Evolutionary conservation across 2,888 invertebrate genomes (phyloP).

Genomic region (Mayetiola destructor): DNA sequence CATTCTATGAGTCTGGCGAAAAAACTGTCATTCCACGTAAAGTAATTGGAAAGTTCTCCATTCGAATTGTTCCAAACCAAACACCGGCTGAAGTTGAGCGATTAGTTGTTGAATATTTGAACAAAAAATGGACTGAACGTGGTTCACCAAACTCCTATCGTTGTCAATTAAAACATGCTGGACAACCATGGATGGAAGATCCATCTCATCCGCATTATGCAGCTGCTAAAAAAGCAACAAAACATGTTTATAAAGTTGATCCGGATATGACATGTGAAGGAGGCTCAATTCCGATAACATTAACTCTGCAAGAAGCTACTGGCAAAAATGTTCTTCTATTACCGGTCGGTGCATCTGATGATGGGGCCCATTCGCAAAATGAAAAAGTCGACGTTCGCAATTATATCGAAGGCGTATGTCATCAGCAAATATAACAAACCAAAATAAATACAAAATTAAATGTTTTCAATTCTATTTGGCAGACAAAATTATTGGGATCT

Average conservation of each 20-base stretch:
- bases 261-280: constrained; percentile 95
- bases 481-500: constrained; percentile 84
- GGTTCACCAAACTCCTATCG: constrained; percentile 77
- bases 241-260: constrained; percentile 69
- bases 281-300: constrained; percentile 92
- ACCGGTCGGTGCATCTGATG: constrained; percentile 84
- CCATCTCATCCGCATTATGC: constrained; percentile 83
- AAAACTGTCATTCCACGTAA: constrained; percentile 92
- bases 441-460: constrained; percentile 16
- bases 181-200: constrained; percentile 86
- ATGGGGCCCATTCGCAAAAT: constrained; percentile 98
- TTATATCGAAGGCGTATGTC: constrained; percentile 76
- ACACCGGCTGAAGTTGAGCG: constrained; percentile 67
- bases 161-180: constrained; percentile 49
- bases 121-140: constrained; percentile 61
- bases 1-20: constrained; percentile 81
- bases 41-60: constrained; percentile 93
- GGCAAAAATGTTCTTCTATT: constrained; percentile 86
- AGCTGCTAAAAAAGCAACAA: constrained; percentile 70
- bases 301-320: constrained; percentile 83
- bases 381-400: constrained; percentile 88
- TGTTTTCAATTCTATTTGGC: constrained; percentile 33
- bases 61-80: constrained; percentile 92
- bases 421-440: neutral
- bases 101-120: constrained; percentile 60